phyloP scores from a whole-genome alignment of 2,797 vertebrate genomes.

The Florisuga fusca region DNA sequence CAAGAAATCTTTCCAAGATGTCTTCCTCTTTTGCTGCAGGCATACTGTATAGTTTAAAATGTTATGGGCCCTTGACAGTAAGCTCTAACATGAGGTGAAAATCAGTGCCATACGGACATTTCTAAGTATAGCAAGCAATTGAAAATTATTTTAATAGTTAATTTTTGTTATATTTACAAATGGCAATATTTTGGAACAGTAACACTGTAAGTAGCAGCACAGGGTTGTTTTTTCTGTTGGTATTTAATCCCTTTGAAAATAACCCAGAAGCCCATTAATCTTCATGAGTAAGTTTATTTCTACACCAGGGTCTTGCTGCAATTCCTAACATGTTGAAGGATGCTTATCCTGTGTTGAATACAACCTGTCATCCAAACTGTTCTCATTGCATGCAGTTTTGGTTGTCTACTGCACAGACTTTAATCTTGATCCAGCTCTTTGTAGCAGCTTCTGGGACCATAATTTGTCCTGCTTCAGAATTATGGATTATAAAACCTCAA shows the following conservation, averaged over 20 bases:
- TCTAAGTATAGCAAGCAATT: neutral
- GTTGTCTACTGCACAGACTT: neutral
- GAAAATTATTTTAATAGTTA: neutral
- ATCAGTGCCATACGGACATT: neutral
- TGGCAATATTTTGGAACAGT: neutral
- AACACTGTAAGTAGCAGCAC: neutral
- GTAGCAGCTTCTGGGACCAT: neutral
- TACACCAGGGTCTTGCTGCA: neutral
- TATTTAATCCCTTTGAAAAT: neutral
- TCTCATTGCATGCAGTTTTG: neutral
- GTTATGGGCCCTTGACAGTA: neutral
- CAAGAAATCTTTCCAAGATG: neutral
- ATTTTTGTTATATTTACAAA: neutral
- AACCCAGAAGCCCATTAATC: neutral
- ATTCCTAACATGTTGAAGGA: neutral
- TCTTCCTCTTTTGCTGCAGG: neutral
- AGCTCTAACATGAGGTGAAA: neutral
- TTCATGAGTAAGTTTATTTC: neutral
- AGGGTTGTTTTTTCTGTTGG: neutral
- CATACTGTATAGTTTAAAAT: neutral
- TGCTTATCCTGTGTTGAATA: neutral
- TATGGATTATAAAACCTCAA: neutral
- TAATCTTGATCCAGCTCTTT: neutral
- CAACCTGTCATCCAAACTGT: neutral
- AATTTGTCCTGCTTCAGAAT: neutral